Base-by-base conservation (phyloP, 92 coral and sea anemone genomes). In the Diadumene lineata region DNA sequence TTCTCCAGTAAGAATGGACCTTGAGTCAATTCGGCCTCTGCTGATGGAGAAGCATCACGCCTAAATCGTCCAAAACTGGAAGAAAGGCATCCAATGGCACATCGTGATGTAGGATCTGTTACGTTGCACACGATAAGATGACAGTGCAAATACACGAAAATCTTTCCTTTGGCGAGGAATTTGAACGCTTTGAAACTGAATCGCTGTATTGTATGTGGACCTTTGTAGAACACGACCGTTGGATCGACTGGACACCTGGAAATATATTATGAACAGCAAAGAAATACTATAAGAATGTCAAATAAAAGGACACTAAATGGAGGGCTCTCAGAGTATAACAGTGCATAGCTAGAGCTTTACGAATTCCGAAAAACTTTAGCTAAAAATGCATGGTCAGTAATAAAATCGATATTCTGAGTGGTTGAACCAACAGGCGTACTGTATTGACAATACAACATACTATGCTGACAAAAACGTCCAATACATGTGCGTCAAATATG, bases 141-240 rank as follows among this genome's bases (percentile, higher is more conserved):
- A 24, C 97, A 91, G 67, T 88, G 93, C 28, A 91, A 76, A 76
- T 84, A 91, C 10, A 91, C 93, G 30, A 91, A 91, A 29, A 34
- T 73, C 60, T 83, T 77, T 38, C 86, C 87, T 44, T 77, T 32
- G 18, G 88, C 90, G 31, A 83, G 76, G 57, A 91, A 91, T 70
- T 88, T 80, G 68, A 91, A 91, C 21, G 93, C 91, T 33, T 91
- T 86, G 68, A 91, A 88, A 68, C 97, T 91, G 34, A 84, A 88
- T 50, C 93, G 76, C 74, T 89, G 83, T 43, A 77, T 32, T 23
- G 81, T 85, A n/a, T 69, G 63, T 11, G 78, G 62, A 38, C 86
- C 77, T 28, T 63, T 13, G 26, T 78, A 57, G 44, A 60, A 78
- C 17, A 27, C 31, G 43, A 88, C 97, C 32, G 97, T 91, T 25